phyloP scores from a whole-genome alignment of 2,797 vertebrate genomes.

The Zalophus californianus region DNA sequence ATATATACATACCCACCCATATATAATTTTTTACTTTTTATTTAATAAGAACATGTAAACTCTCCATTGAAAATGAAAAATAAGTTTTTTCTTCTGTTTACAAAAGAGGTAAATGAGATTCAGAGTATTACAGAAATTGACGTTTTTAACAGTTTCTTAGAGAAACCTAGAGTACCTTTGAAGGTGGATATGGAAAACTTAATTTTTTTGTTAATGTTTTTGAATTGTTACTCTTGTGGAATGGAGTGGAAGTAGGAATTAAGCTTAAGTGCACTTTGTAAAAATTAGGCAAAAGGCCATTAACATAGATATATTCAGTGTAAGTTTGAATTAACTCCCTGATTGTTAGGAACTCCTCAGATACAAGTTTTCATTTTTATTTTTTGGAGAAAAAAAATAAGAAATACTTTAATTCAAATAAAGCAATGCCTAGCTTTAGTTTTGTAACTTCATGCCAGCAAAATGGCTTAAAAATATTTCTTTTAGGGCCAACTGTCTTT shows the following conservation, averaged over 20 bases:
- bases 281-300: background rate
- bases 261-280: background rate
- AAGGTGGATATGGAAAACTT: background rate
- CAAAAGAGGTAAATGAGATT: background rate
- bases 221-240: background rate
- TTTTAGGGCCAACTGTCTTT: background rate
- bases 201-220: background rate
- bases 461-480: background rate
- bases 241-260: background rate
- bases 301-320: background rate
- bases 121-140: background rate
- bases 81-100: background rate
- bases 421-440: background rate
- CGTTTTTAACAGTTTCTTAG: slow-evolving; percentile 31
- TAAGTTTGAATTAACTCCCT: background rate
- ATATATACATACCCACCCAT: background rate
- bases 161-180: background rate
- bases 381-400: background rate
- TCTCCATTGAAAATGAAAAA: slow-evolving; percentile 27
- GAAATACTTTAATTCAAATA: background rate
- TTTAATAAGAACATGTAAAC: slow-evolving; percentile 2
- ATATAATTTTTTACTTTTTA: background rate
- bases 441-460: background rate
- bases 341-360: background rate
- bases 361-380: background rate